A percentile compares a stretch with the other conserved stretches of the same genome.
Evolutionary conservation across 2,797 vertebrate genomes (phyloP).

Genomic region (Gallinago solitaria): DNA sequence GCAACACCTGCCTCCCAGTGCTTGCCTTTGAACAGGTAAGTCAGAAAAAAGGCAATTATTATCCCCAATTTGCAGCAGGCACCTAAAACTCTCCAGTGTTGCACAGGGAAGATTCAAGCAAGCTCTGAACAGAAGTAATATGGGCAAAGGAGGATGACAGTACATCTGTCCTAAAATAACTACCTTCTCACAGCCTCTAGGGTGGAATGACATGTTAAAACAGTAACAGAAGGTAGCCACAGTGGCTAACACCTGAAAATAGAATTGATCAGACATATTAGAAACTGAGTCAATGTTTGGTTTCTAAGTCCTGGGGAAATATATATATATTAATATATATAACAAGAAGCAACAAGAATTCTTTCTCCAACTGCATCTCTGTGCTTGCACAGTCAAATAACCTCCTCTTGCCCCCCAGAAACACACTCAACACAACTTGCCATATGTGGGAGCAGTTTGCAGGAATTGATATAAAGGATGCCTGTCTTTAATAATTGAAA

Average conservation of each 20-base stretch:
- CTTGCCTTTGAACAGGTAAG: neutral
- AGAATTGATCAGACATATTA: neutral
- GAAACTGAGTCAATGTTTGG: neutral
- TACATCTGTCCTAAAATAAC: neutral
- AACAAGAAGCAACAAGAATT: neutral
- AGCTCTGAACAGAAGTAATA: neutral
- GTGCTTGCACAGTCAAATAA: neutral
- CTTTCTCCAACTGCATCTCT: neutral
- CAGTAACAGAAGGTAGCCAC: neutral
- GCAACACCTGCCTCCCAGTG: neutral
- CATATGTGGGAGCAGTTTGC: neutral
- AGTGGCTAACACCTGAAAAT: neutral
- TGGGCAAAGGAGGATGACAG: neutral
- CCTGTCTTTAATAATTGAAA: conserved; percentile 18
- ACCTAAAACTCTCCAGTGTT: neutral
- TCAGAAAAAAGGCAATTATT: neutral
- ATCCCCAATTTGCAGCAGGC: neutral
- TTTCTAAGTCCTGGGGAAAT: neutral
- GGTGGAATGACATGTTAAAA: neutral
- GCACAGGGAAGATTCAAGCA: neutral
- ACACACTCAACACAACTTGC: neutral
- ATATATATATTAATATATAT: neutral
- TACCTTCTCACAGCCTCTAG: neutral
- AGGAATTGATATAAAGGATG: neutral
- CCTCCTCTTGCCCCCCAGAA: neutral